Evolutionary conservation across 2,113 vertebrate genomes (phyloP).

Genomic region (Rallus limicola): DNA sequence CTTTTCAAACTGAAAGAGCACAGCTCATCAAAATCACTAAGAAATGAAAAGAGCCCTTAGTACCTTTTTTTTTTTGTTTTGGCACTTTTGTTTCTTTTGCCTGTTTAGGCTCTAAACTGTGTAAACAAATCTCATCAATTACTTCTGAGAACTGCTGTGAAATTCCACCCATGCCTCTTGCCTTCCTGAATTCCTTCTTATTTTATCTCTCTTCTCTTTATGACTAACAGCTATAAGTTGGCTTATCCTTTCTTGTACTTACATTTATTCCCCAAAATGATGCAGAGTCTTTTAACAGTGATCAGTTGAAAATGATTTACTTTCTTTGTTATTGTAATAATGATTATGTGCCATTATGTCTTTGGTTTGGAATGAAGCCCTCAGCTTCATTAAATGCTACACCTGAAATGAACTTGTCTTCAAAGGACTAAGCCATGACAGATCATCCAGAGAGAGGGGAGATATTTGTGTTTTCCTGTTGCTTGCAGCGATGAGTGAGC

Average conservation of each 20-base stretch:
- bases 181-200: background rate
- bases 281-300: background rate
- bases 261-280: background rate
- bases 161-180: background rate
- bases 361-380: conserved; percentile 21
- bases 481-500: background rate
- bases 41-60: background rate
- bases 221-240: background rate
- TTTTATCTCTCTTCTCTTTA: background rate
- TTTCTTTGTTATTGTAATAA: background rate
- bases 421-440: background rate
- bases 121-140: background rate
- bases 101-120: background rate
- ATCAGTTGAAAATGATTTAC: background rate
- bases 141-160: background rate
- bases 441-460: background rate
- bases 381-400: conserved; percentile 45
- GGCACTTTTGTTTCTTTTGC: background rate
- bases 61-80: background rate
- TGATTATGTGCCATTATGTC: background rate
- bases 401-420: conserved; percentile 48
- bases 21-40: background rate
- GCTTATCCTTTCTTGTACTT: background rate
- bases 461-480: background rate
- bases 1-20: background rate